phyloP scores from a whole-genome alignment of 2,797 vertebrate genomes.

The Spea hammondii region DNA sequence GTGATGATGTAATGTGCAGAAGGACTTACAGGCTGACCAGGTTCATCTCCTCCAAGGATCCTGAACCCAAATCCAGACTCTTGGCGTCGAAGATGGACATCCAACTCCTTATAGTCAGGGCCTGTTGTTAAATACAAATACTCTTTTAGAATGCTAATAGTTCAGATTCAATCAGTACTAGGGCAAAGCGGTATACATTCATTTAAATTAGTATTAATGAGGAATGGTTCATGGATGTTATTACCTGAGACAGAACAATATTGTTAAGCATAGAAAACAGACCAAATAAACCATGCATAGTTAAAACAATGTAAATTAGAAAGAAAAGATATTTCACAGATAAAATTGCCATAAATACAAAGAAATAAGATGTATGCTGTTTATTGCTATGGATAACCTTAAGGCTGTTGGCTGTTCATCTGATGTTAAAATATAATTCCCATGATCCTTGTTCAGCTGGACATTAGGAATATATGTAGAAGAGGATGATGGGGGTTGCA shows the following conservation, averaged over 20 bases:
- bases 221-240: slow-evolving; percentile 35
- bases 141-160: not conserved
- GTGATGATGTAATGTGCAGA: not conserved
- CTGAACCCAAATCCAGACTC: slow-evolving; percentile 97
- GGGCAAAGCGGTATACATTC: not conserved
- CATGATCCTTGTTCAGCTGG: no score
- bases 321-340: no score
- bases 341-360: no score
- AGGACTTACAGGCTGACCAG: slow-evolving; percentile 95
- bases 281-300: no score
- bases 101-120: slow-evolving; percentile 89
- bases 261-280: slow-evolving; percentile 21
- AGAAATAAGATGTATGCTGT: no score
- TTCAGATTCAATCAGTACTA: not conserved
- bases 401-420: no score
- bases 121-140: slow-evolving; percentile 68
- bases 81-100: slow-evolving; percentile 93
- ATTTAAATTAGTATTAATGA: slow-evolving; percentile 20
- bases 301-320: no score
- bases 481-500: no score
- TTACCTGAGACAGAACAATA: slow-evolving; percentile 21
- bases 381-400: no score
- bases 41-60: slow-evolving; percentile 96
- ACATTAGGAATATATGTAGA: no score
- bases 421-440: no score